Conservation (phyloP, 2,797 vertebrate genomes). For the Thamnophis elegans region DNA sequence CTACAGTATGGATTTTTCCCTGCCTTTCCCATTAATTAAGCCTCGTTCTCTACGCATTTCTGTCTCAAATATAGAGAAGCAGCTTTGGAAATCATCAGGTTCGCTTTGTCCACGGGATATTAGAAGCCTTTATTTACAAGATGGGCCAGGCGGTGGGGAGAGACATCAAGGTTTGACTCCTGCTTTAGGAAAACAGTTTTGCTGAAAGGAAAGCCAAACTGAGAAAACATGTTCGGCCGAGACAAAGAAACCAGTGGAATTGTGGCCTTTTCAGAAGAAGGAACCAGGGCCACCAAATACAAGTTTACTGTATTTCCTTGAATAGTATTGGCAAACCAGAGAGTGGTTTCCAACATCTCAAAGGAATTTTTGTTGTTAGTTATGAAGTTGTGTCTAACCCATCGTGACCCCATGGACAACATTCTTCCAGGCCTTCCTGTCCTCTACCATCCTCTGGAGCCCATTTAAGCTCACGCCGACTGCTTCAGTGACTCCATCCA, state of each 20-base stretch:
- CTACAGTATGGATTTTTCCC: not conserved
- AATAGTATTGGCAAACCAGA: not conserved
- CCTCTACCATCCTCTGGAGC: too few species aligned
- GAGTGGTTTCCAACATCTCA: not conserved
- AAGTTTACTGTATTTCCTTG: not conserved
- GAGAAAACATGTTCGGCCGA: not conserved
- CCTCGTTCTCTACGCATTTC: not conserved
- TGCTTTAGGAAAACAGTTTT: not conserved
- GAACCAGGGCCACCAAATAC: not conserved
- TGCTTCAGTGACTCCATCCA: too few species aligned
- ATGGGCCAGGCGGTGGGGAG: accelerated
- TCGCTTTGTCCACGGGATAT: not conserved
- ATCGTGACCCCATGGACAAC: too few species aligned
- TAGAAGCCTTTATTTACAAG: not conserved
- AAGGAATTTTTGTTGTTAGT: not conserved
- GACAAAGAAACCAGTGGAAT: not conserved
- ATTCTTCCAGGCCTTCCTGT: too few species aligned
- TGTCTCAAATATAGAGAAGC: not conserved
- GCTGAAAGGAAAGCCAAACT: not conserved
- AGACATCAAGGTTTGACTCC: not conserved
- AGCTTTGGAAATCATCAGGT: not conserved
- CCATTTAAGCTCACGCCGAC: too few species aligned
- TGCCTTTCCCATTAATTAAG: constrained; percentile 13
- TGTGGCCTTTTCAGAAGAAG: not conserved
- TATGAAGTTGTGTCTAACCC: too few species aligned